phyloP scores from a whole-genome alignment of 2,113 vertebrate species.

The Corythoichthys haematopterus region DNA sequence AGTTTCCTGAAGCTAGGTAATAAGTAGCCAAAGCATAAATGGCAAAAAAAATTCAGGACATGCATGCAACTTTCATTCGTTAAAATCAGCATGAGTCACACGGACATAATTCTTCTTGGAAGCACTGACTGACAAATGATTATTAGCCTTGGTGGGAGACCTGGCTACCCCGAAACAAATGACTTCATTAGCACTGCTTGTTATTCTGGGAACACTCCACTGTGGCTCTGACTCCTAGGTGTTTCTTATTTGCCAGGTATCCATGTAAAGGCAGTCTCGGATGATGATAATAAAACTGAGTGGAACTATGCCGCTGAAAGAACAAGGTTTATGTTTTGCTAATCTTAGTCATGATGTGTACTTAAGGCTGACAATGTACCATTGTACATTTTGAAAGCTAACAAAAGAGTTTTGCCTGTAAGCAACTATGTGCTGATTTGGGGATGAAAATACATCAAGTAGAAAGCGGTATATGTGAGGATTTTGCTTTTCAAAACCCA shows the following conservation, averaged over 20 bases:
- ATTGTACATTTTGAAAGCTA: slow-evolving; percentile 47
- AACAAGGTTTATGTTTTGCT: slow-evolving; percentile 13
- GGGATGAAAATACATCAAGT: slow-evolving; percentile 46
- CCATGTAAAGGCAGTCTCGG: slow-evolving; percentile 31
- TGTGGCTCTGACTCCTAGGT: slow-evolving; percentile 51
- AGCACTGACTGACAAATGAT: slow-evolving; percentile 72
- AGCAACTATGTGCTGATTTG: slow-evolving; percentile 53
- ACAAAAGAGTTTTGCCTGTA: slow-evolving; percentile 56
- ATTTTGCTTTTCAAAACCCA: slow-evolving; percentile 45
- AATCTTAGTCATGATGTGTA: slow-evolving; percentile 24
- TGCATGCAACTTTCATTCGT: slow-evolving; percentile 55
- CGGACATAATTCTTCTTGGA: slow-evolving; percentile 47
- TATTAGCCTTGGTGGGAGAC: slow-evolving; percentile 67
- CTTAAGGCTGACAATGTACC: slow-evolving; percentile 34
- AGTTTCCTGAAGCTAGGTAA: not conserved
- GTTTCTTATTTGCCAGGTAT: slow-evolving; percentile 42
- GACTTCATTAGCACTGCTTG: slow-evolving; percentile 72
- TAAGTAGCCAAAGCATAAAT: slow-evolving; percentile 9
- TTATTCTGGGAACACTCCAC: slow-evolving; percentile 64
- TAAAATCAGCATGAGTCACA: slow-evolving; percentile 57
- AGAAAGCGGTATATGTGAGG: slow-evolving; percentile 47
- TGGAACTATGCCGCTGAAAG: not conserved
- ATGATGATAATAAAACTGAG: not conserved
- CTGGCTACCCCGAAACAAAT: slow-evolving; percentile 73
- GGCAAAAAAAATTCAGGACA: slow-evolving; percentile 18